Percentiles rank a stretch among this genome's conserved stretches.
phyloP scores from a whole-genome alignment of 2,797 vertebrate species.

The Rhyacichthys aspro region DNA sequence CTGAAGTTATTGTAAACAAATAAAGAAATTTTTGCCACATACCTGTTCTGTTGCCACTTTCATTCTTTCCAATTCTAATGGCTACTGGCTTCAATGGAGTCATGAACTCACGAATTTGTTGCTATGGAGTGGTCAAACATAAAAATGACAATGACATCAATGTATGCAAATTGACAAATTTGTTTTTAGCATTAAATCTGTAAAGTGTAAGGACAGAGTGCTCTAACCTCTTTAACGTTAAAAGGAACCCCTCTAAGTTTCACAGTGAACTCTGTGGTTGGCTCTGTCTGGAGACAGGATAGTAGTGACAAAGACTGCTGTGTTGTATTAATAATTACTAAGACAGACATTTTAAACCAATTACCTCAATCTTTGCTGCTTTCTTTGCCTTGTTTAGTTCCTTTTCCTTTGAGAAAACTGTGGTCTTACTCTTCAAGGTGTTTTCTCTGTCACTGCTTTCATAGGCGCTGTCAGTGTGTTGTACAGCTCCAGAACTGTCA shows the following conservation, averaged over 20 bases:
- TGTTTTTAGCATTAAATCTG: too few species aligned
- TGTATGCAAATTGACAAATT: too few species aligned
- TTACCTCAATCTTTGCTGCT: conserved; percentile 59
- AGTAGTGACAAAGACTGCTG: neutral
- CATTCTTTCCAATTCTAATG: conserved; percentile 85
- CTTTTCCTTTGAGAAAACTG: conserved; percentile 36
- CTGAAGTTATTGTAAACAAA: neutral
- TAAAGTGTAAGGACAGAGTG: neutral
- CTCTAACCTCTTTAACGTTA: conserved; percentile 87
- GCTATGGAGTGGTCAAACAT: conserved; percentile 71
- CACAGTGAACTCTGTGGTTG: conserved; percentile 84
- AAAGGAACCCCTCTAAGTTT: conserved; percentile 89
- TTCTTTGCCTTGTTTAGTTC: conserved; percentile 55
- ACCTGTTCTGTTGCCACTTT: conserved; percentile 90
- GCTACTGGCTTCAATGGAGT: conserved; percentile 89
- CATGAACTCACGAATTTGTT: conserved; percentile 91
- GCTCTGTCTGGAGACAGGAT: conserved; percentile 52
- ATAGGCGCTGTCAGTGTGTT: conserved; percentile 73
- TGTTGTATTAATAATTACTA: neutral
- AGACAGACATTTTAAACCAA: neutral
- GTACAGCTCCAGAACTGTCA: conserved; percentile 8
- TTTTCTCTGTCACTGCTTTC: conserved; percentile 61
- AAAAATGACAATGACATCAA: neutral
- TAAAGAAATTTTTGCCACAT: neutral
- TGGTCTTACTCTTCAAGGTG: conserved; percentile 30